Base-by-base conservation (phyloP, 2,888 invertebrate species). In the Anorthoa munda region DNA sequence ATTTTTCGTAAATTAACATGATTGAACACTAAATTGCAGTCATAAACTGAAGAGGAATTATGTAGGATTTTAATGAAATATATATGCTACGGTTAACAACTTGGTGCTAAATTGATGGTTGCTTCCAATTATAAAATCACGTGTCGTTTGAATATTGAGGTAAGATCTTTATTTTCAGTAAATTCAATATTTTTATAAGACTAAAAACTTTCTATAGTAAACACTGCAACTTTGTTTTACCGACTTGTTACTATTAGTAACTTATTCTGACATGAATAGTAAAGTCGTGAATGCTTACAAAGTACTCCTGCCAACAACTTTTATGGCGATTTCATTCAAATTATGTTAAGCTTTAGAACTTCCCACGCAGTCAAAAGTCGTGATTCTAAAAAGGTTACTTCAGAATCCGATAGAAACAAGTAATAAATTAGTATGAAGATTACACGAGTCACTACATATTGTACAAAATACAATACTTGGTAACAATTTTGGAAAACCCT, bases 291-390 rank as follows among this genome's bases (percentile, higher is more conserved):
- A 75, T 69, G 72, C 58, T 68, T 59, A 68, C 72, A 72, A 82
- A 46, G 68, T 82, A 59, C 65, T 68, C 67, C 61, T 71, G 61
- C 68, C 66, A 68, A 81, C 64, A 21, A 75, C 75, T 83, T 81
- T 83, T 69, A 81, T 83, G 68, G 74, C 53, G 67, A 63, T 72
- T 82, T 82, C 82, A 81, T 81, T 79, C 83, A 81, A 82, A 82
- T 81, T 71, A 71, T 82, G 83, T 75, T 61, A 78, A 72, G 65
- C 60, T 39, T 55, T 55, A 61, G 61, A 67, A 71, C 81, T 82
- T 81, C 81, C 79, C 81, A 81, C 83, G 81, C 79, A 74, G 65
- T 78, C 66, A 70, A 72, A 64, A 77, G 67, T 81, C 81, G 83
- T 79, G 81, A 82, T 82, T 78, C 80, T 72, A 65, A 74, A 77